These are phyloP conservation scores for Quadriops clusia DNA, from an alignment of 2,888 invertebrate genomes.

Conservation along the genomic window DNA sequence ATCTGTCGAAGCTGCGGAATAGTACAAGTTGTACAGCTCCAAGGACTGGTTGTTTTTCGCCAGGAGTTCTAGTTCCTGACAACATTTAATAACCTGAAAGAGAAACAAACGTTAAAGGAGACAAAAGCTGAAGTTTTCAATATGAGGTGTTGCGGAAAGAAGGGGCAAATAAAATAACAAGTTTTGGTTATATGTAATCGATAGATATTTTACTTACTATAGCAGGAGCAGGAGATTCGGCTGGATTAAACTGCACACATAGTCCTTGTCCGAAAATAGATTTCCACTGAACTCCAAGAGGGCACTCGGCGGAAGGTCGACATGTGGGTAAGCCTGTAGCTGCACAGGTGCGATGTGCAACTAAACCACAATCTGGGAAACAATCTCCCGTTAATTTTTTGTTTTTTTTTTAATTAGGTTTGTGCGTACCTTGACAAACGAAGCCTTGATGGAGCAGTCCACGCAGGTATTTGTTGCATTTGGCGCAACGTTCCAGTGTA, in stretches of 20 bases:
- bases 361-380: slow-evolving; percentile 51
- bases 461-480: slow-evolving; percentile 58
- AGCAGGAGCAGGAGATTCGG: slow-evolving; percentile 45
- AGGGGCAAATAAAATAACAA: neutral
- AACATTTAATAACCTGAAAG: slow-evolving; percentile 39
- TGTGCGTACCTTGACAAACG: slow-evolving; percentile 53
- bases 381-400: too few species aligned
- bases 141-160: slow-evolving; percentile 1
- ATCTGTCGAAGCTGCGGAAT: slow-evolving; percentile 48
- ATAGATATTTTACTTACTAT: slow-evolving; percentile 33
- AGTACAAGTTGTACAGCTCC: slow-evolving; percentile 57
- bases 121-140: too few species aligned
- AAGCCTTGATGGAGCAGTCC: slow-evolving; percentile 60
- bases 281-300: slow-evolving; percentile 23
- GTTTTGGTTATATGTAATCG: neutral
- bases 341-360: slow-evolving; percentile 58
- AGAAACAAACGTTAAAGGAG: slow-evolving; percentile 3
- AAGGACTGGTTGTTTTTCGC: slow-evolving; percentile 39
- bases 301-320: slow-evolving; percentile 31
- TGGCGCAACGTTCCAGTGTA: slow-evolving; percentile 55
- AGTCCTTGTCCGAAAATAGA: slow-evolving; percentile 52
- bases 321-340: slow-evolving; percentile 51
- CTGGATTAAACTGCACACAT: slow-evolving; percentile 47
- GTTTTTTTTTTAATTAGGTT: too few species aligned
- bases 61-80: slow-evolving; percentile 48